Conservation (phyloP, 64 coral and sea anemone species). For the Exaiptasia diaphana region DNA sequence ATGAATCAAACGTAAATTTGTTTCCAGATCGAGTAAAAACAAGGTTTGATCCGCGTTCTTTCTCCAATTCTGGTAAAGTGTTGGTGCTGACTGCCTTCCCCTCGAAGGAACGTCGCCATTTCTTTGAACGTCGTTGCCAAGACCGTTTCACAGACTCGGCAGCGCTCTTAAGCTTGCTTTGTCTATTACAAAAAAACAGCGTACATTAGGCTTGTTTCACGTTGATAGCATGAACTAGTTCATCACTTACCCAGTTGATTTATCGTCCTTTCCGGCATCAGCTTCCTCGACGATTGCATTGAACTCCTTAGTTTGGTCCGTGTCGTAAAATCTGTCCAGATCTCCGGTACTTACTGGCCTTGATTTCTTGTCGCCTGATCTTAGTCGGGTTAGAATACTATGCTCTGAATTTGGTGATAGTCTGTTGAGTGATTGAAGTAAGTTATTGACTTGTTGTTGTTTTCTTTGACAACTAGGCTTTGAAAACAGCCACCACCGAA, state of each 20-base stretch:
- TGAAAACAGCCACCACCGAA: too few species aligned
- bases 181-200: background rate
- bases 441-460: too few species aligned
- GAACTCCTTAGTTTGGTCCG: slow-evolving; percentile 28
- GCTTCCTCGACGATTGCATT: slow-evolving; percentile 35
- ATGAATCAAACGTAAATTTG: background rate
- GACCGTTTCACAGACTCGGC: slow-evolving; percentile 57
- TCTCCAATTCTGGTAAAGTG: slow-evolving; percentile 12
- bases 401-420: slow-evolving; percentile 7
- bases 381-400: background rate
- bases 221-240: background rate
- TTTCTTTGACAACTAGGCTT: too few species aligned
- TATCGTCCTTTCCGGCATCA: slow-evolving; percentile 15
- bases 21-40: background rate
- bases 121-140: slow-evolving; percentile 69
- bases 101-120: slow-evolving; percentile 74
- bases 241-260: slow-evolving; percentile 20
- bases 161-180: slow-evolving; percentile 49
- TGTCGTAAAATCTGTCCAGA: slow-evolving; percentile 17
- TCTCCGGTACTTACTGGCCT: slow-evolving; percentile 19
- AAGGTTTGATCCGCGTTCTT: background rate
- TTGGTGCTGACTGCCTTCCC: slow-evolving; percentile 21
- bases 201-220: background rate
- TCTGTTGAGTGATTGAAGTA: too few species aligned
- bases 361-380: slow-evolving; percentile 5